Conservation (phyloP, 2,888 invertebrate genomes). For the Calameuta filiformis region DNA sequence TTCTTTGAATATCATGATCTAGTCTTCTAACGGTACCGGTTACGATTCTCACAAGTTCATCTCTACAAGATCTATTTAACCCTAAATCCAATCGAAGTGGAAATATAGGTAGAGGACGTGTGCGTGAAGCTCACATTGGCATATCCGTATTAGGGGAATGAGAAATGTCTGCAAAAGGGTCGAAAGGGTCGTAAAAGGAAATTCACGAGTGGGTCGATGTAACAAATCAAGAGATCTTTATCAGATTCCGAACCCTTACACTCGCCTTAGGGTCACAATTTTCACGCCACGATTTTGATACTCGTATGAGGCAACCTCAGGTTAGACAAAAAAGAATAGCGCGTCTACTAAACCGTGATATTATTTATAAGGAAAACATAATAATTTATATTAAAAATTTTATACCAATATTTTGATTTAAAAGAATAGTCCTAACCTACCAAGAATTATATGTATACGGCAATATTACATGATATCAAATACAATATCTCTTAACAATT, state of each 20-base stretch:
- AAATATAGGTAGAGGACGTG: background rate
- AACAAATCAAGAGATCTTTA: conserved; percentile 4
- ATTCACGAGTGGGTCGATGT: background rate
- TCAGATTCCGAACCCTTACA: background rate
- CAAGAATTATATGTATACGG: background rate
- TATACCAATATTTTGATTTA: too few relatives aligned
- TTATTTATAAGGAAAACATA: background rate
- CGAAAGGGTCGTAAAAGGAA: background rate
- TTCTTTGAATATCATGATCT: background rate
- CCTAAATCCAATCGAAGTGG: background rate
- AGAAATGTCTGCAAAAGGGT: background rate
- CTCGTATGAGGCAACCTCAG: background rate
- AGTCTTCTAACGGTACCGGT: background rate
- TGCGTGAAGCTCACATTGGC: background rate
- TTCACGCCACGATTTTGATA: background rate
- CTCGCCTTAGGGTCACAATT: background rate
- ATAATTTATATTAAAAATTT: too few relatives aligned
- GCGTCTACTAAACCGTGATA: background rate
- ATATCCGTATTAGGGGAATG: background rate
- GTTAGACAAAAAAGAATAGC: background rate
- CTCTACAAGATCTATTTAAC: background rate
- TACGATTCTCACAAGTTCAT: background rate
- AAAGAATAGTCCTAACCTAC: too few relatives aligned
- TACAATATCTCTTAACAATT: background rate
- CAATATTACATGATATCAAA: background rate